Conservation (phyloP, 2,113 vertebrate species). For the Tachycineta bicolor region DNA sequence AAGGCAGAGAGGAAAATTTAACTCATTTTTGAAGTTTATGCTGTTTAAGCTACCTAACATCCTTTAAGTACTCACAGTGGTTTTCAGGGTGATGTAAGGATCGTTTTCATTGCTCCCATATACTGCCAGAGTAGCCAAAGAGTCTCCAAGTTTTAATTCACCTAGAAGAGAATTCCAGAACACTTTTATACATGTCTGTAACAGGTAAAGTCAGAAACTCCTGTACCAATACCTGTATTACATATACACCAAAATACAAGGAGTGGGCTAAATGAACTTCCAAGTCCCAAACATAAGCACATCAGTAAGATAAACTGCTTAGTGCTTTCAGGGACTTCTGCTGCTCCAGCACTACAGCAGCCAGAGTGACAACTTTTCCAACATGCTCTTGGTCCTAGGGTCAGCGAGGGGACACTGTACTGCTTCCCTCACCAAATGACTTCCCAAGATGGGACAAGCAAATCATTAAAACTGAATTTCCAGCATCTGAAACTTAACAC, state of each 20-base stretch:
- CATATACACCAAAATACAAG: not conserved
- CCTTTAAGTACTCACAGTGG: constrained; percentile 81
- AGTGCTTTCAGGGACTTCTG: not conserved
- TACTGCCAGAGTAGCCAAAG: constrained; percentile 88
- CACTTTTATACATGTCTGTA: not conserved
- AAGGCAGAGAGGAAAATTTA: not conserved
- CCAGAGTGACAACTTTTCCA: not conserved
- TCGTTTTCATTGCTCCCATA: constrained; percentile 90
- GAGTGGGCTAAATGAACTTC: not conserved
- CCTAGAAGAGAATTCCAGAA: constrained; percentile 66
- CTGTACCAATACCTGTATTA: not conserved
- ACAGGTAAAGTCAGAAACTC: not conserved
- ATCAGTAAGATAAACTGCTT: not conserved
- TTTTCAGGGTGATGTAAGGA: constrained; percentile 93
- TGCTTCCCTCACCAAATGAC: not conserved
- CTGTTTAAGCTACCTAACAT: not conserved
- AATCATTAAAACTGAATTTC: not conserved
- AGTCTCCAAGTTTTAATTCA: constrained; percentile 85
- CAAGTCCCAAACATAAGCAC: not conserved
- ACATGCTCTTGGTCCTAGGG: not conserved
- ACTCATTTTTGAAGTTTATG: not conserved
- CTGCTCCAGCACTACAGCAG: not conserved
- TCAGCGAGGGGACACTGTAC: not conserved
- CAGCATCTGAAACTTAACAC: not conserved
- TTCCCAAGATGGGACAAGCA: not conserved